These are phyloP conservation scores for Mirza zaza DNA, from an alignment of 2,113 vertebrate genomes.

Conservation along the genomic window DNA sequence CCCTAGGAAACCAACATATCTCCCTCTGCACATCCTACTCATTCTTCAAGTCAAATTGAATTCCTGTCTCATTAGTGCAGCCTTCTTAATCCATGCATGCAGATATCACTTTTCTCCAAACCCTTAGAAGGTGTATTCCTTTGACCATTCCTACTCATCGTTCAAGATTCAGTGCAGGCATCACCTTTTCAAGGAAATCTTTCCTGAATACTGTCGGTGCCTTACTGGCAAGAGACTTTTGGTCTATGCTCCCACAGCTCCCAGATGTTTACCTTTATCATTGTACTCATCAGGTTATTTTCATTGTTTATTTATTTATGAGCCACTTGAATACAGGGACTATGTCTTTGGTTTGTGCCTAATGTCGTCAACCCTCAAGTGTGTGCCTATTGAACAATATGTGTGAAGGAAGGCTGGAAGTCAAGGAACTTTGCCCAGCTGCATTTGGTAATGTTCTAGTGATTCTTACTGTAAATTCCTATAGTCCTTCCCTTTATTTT, in stretches of 20 bases:
- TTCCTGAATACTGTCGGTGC: background rate
- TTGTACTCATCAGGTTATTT: background rate
- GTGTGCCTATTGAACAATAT: background rate
- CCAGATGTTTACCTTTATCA: background rate
- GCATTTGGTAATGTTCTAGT: background rate
- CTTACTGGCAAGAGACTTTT: background rate
- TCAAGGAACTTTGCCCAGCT: background rate
- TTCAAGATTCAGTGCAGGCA: background rate
- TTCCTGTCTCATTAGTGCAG: background rate
- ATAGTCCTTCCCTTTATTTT: background rate
- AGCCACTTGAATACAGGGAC: background rate
- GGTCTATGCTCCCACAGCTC: background rate
- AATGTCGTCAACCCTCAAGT: background rate
- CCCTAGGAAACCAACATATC: background rate
- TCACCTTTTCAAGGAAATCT: background rate
- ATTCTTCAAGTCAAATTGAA: background rate
- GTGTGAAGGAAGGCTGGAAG: background rate
- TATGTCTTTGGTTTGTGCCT: background rate
- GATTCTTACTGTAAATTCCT: background rate
- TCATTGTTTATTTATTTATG: background rate
- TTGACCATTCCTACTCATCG: background rate
- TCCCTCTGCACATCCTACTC: background rate
- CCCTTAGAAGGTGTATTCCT: background rate
- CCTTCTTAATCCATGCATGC: background rate
- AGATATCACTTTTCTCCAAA: background rate